These are phyloP conservation scores for Macropodus opercularis DNA, from an alignment of 2,797 vertebrate species.

Conservation along the genomic window DNA sequence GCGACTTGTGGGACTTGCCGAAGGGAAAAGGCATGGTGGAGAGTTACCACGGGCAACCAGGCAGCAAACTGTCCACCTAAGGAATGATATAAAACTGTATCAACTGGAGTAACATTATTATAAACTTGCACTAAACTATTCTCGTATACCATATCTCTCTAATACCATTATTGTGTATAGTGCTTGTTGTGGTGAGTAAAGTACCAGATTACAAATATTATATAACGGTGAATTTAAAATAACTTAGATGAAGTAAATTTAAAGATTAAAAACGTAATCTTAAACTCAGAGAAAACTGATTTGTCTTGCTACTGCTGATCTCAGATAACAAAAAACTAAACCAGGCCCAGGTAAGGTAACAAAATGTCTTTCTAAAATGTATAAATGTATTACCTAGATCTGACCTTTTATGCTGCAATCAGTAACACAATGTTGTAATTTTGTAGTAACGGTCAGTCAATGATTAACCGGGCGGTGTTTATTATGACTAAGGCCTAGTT, in stretches of 20 bases:
- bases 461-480: conserved; percentile 41
- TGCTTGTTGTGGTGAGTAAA: background rate
- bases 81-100: conserved; percentile 29
- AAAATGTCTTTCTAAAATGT: background rate
- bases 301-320: too few species aligned
- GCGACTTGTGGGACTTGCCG: conserved; percentile 98
- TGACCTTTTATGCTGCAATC: conserved; percentile 13
- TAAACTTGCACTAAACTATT: background rate
- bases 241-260: too few species aligned
- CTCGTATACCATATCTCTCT: background rate
- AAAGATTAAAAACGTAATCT: too few species aligned
- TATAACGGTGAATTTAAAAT: background rate
- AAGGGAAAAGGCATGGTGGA: conserved; percentile 97
- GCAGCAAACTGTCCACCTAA: conserved; percentile 71
- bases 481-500: conserved; percentile 10
- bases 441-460: conserved; percentile 30
- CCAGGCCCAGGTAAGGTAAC: too few species aligned
- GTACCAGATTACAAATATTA: conserved; percentile 1
- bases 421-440: background rate
- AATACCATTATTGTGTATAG: too few species aligned
- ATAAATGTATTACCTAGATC: background rate
- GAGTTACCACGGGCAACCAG: conserved; percentile 75
- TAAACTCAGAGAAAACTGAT: too few species aligned
- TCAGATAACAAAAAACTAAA: too few species aligned
- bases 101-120: conserved; percentile 2